Evolutionary conservation across 2,888 invertebrate genomes (phyloP), one percentile per base, ranked within the genome.

Genomic region (Tiliacea aurago): DNA sequence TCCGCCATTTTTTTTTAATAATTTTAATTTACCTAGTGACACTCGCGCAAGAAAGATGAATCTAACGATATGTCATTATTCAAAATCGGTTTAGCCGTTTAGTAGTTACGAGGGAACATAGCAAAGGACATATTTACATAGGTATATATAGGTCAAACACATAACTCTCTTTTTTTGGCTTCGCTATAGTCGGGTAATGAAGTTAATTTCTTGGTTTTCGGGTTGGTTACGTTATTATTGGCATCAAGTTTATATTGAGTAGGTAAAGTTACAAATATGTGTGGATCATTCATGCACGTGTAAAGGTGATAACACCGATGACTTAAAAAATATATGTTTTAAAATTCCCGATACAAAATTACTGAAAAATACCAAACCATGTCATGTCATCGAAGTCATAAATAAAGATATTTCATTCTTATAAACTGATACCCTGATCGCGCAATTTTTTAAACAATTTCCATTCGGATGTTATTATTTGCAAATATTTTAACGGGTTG

Each of bases 401-500:
- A 80, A 28, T 47, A 66, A 53, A 47, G 1, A 43, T 23, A 23
- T 59, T 56, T 71, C 15, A 61, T 41, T 73, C 28, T 58, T 11
- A 37, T n/a, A 63, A 62, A 55, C 28, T 43, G 28, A 33, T 33
- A 55, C 56, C 43, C 41, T 53, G 49, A 47, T 59, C 62, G 20
- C 49, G 15, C 41, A 0, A 62, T 56, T 75, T 73, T 75, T 76
- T n/a, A 56, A 28, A 65, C 70, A 68, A 70, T 72, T 65, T 73
- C 37, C 61, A 20, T 18, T 76, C 64, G 41, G 37, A 70, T 59
- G 45, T 73, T 70, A 76, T 82, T 73, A 80, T 76, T 76, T 74
- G 71, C 51, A 63, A 80, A 83, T 76, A 80, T 78, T 83, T 86
- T 71, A 86, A 61, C 56, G 73, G 63, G 37, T 66, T 65, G 66